phyloP scores from a whole-genome alignment of 1,140 invertebrate genomes.

The Hyles vespertilio region DNA sequence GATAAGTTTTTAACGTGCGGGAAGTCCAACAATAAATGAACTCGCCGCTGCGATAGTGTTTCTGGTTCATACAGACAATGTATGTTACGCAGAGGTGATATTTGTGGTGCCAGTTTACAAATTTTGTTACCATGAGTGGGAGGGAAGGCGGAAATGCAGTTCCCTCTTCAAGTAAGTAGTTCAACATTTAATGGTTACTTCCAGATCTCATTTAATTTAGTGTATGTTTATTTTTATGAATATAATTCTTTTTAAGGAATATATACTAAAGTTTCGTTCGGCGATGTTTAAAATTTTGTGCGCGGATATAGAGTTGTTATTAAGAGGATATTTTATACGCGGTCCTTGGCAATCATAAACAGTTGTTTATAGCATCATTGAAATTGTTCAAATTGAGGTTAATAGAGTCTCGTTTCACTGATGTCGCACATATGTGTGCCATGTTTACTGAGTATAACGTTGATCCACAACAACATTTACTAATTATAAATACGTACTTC shows the following conservation, averaged over 20 bases:
- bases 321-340: slow-evolving; percentile 51
- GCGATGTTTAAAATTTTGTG: no score
- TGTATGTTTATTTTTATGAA: no score
- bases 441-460: slow-evolving; percentile 53
- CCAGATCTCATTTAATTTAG: no score
- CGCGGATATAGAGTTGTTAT: no score
- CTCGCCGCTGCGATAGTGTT: slow-evolving; percentile 47
- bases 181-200: background rate
- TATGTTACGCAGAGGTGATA: slow-evolving; percentile 66
- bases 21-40: slow-evolving; percentile 40
- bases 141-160: slow-evolving; percentile 73
- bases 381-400: slow-evolving; percentile 72
- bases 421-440: slow-evolving; percentile 70
- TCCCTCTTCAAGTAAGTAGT: slow-evolving; percentile 69
- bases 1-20: slow-evolving; percentile 40
- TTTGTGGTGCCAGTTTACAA: slow-evolving; percentile 58
- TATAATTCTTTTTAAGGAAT: no score
- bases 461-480: slow-evolving; percentile 53
- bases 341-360: slow-evolving; percentile 54
- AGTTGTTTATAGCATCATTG: slow-evolving; percentile 65
- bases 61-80: slow-evolving; percentile 57
- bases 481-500: slow-evolving; percentile 48
- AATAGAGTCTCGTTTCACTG: slow-evolving; percentile 63
- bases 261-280: no score
- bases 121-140: slow-evolving; percentile 67